These are phyloP conservation scores for Hippolais icterina DNA, from an alignment of 2,113 vertebrate genomes.

Conservation along the genomic window DNA sequence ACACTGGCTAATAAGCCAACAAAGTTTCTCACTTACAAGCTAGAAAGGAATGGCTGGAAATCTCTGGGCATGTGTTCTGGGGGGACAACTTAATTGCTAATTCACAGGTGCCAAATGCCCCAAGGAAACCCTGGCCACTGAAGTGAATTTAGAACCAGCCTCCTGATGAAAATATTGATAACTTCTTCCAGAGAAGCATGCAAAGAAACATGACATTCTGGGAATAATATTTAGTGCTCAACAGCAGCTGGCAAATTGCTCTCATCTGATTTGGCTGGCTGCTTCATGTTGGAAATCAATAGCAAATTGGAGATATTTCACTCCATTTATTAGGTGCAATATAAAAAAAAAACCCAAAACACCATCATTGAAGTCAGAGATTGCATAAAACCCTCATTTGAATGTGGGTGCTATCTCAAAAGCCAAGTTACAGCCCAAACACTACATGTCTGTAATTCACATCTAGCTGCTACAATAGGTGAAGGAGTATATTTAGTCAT, in stretches of 20 bases:
- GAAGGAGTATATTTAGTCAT: background rate
- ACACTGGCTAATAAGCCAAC: background rate
- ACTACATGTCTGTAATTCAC: background rate
- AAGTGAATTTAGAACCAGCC: background rate
- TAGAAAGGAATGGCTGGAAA: background rate
- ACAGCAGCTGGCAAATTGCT: conserved; percentile 40
- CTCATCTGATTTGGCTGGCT: conserved; percentile 34
- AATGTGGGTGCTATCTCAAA: background rate
- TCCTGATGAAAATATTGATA: conserved; percentile 6
- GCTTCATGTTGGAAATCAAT: conserved; percentile 5
- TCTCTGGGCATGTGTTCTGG: background rate
- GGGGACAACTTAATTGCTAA: background rate
- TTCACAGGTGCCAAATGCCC: background rate
- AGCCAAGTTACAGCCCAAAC: background rate
- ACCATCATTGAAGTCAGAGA: background rate
- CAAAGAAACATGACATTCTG: conserved; percentile 15
- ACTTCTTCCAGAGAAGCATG: background rate
- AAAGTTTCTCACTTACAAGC: background rate
- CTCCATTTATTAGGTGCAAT: background rate
- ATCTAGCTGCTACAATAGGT: background rate
- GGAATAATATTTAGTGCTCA: conserved; percentile 36
- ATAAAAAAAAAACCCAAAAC: background rate
- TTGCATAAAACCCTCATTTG: background rate
- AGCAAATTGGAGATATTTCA: conserved; percentile 33
- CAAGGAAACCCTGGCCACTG: background rate